Base-by-base conservation (phyloP, 2,888 invertebrate genomes). In the Tetanocera ferruginea region DNA sequence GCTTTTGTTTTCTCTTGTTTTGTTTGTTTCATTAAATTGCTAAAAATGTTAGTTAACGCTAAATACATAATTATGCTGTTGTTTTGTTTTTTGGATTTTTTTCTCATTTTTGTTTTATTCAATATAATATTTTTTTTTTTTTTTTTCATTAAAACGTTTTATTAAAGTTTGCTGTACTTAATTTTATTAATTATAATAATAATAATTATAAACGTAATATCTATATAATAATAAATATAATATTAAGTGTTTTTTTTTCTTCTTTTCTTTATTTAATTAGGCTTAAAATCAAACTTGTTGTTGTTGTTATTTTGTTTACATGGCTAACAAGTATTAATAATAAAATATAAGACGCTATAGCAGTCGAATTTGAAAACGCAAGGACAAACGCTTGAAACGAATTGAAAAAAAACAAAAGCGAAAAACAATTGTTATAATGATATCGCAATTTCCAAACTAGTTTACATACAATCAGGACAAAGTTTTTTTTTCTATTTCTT, bases 41-140 rank as follows among this genome's bases (percentile, higher is more conserved):
- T 78, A 77, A 78, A 77, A 80, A 70, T 79, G 76, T 80, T 79
- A 79, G 79, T 76, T 80, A 80, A 78, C 80, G 71, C 80, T 79
- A 80, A 76, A 80, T 77, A 77, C 73, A 75, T 74, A 64, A 70
- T 51, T 51, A 69, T 78, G 62, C 66, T 79, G 57, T 73, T 66
- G 2, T 74, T 51, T 73, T 67, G 49, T 52, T 25, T 69, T 64
- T 57, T 75, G 17, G 64, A 4, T 66, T 43, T 76, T 71, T 11
- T 55, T 64, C 70, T 57, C 52, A 80, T 51, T 55, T 62, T 60
- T 66, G 55, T 77, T 75, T 77, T 72, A 11, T 62, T 74, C 6
- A 55, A 72, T 62, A 72, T 80, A 80, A 80, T 80, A 79, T 79
- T 55, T 25, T n/a, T n/a, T n/a, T n/a, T n/a, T n/a, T n/a, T n/a